Evolutionary conservation across 2,888 invertebrate species (phyloP), one percentile per base, ranked within the genome.

Genomic region (Epirrita christyi): DNA sequence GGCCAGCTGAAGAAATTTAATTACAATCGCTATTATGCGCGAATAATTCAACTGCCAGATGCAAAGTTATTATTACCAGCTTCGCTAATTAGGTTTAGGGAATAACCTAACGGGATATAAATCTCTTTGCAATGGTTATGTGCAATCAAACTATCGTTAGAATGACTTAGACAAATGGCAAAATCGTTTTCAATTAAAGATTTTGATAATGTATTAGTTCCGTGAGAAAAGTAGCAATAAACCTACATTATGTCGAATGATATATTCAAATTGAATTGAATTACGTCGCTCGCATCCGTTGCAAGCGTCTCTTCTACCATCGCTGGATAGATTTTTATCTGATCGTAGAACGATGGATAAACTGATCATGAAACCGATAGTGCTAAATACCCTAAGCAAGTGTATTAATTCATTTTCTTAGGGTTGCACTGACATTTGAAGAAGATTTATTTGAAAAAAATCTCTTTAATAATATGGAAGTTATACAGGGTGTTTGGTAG

Each of bases 221-320:
- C 92, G 91, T 92, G 91, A 90, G 92, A 92, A 91, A 91, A 88
- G 84, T 80, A 84, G 89, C 84, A 89, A 91, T 91, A 92, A 92
- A 92, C 92, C 92, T 90, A 92, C 89, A 88, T 92, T 89, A 79
- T 75, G 79, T 71, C 75, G 83, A 85, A 88, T 89, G 87, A 90
- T 89, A 88, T 88, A 92, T 90, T 89, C 87, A 88, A 86, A 89
- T 89, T 86, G 85, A 87, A 87, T 88, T 81, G 80, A 86, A 83
- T 88, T 86, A 85, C 88, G 84, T 86, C 78, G 79, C 75, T 81
- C 79, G 80, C 85, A 88, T 90, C 90, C 91, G 90, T 79, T 85
- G 86, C 82, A 84, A 81, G 85, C 85, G 81, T 82, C 85, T 86
- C 80, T 80, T 78, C 79, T 78, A 80, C 80, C 77, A 81, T 79